phyloP scores from a whole-genome alignment of 2,797 vertebrate genomes.

The Semaprochilodus insignis region DNA sequence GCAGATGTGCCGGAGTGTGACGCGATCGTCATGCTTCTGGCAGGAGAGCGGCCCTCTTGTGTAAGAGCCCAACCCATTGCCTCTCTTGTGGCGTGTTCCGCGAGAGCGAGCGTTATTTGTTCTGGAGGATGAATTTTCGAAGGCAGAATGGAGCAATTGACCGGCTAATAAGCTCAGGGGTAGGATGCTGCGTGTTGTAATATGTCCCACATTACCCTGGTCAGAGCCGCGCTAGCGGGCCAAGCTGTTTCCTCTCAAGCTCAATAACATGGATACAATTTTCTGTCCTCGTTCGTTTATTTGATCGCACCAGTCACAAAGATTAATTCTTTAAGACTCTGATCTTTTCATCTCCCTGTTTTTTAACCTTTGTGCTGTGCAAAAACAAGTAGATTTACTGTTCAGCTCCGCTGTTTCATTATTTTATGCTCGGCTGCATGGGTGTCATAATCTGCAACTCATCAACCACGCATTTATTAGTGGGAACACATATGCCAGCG shows the following conservation, averaged over 20 bases:
- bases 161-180: conserved; percentile 41
- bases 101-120: conserved; percentile 59
- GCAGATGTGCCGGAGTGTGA: conserved; percentile 28
- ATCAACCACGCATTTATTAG: conserved; percentile 29
- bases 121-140: conserved; percentile 56
- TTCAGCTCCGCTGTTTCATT: conserved; percentile 2
- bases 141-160: conserved; percentile 55
- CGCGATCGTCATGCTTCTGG: not conserved
- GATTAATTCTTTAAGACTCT: not conserved
- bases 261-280: conserved; percentile 54
- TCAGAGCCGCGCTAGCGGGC: conserved; percentile 42
- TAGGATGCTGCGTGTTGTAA: conserved; percentile 51
- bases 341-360: not conserved
- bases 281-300: conserved; percentile 24
- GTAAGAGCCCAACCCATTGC: not conserved
- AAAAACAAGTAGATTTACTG: conserved; percentile 14
- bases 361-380: conserved; percentile 9
- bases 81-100: conserved; percentile 34
- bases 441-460: conserved; percentile 46
- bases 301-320: conserved; percentile 18
- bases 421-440: conserved; percentile 22
- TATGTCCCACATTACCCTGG: conserved; percentile 53
- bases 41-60: not conserved
- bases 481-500: conserved; percentile 1
- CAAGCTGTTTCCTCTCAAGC: conserved; percentile 35